phyloP scores from a whole-genome alignment of 2,797 vertebrate species.

The Falco rusticolus region DNA sequence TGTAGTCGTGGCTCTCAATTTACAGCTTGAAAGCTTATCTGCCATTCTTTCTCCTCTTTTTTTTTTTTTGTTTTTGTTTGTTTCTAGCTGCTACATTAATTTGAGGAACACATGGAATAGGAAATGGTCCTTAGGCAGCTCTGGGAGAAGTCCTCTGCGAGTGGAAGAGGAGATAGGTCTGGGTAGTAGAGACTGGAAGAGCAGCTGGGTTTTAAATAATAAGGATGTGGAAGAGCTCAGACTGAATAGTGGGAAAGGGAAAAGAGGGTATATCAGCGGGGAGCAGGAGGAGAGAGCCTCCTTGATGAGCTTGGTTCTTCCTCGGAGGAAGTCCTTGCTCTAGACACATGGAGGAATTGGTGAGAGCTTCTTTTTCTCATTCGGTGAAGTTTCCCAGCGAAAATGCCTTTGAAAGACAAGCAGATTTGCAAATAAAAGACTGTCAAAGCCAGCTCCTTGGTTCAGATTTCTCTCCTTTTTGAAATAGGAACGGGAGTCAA shows the following conservation, averaged over 20 bases:
- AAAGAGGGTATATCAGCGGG: not conserved
- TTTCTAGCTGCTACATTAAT: not conserved
- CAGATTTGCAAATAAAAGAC: slow-evolving; percentile 20
- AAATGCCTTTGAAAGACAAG: slow-evolving; percentile 8
- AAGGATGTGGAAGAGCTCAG: not conserved
- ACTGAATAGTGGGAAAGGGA: not conserved
- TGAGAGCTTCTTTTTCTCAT: not conserved
- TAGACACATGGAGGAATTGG: not conserved
- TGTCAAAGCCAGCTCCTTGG: not conserved
- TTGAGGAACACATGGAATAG: not conserved
- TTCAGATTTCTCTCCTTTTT: not conserved
- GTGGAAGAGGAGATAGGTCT: not conserved
- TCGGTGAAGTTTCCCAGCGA: not conserved
- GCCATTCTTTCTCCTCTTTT: not conserved
- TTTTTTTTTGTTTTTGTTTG: not conserved
- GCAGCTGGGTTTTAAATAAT: slow-evolving; percentile 32
- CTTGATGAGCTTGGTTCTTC: not conserved
- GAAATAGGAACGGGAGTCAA: not conserved
- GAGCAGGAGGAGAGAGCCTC: not conserved
- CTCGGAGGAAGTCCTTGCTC: not conserved
- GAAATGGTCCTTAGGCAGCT: not conserved
- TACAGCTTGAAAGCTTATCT: not conserved
- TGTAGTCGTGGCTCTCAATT: not conserved
- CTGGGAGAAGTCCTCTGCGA: not conserved
- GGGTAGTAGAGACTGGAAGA: not conserved